phyloP scores from a whole-genome alignment of 2,797 vertebrate genomes.

The Halcyon leucocephala region DNA sequence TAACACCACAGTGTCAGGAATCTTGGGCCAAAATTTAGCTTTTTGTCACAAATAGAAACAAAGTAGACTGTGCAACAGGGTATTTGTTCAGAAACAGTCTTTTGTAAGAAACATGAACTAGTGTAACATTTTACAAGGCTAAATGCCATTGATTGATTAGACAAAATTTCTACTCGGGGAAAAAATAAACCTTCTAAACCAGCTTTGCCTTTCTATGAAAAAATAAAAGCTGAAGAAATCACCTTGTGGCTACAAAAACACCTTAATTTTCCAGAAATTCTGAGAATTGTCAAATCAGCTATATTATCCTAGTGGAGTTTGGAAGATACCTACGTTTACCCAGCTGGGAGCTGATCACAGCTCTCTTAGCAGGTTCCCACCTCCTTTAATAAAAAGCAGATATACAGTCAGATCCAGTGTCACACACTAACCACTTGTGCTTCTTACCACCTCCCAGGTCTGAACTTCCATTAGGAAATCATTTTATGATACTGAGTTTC shows the following conservation, averaged over 20 bases:
- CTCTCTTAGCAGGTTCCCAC: background rate
- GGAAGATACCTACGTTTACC: background rate
- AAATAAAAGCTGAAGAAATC: background rate
- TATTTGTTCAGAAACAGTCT: background rate
- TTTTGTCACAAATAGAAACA: background rate
- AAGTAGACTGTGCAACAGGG: background rate
- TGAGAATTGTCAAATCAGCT: background rate
- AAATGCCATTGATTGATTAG: background rate
- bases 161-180: background rate
- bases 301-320: background rate
- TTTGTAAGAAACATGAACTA: background rate
- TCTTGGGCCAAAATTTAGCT: background rate
- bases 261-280: background rate
- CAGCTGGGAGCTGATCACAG: background rate
- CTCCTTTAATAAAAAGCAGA: background rate
- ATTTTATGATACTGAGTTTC: background rate
- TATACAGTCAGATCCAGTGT: background rate
- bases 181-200: background rate
- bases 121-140: background rate
- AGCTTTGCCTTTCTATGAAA: background rate
- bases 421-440: background rate
- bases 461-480: background rate
- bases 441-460: background rate
- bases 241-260: background rate
- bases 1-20: background rate